Evolutionary conservation across 2,888 invertebrate species (phyloP).

Genomic region (Cerastis leucographa): DNA sequence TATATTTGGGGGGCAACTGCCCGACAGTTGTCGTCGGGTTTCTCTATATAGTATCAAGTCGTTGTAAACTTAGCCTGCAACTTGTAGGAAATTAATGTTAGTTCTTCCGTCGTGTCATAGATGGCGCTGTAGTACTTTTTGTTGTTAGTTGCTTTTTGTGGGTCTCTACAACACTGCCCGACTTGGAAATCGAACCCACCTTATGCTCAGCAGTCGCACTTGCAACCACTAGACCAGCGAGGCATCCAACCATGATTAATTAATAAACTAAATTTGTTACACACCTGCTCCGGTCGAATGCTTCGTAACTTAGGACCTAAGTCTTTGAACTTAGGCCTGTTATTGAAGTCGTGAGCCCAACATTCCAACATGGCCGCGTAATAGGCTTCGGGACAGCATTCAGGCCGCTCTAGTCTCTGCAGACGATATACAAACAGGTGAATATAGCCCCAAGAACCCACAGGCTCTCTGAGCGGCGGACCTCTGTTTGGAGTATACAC

Average conservation of each 20-base stretch:
- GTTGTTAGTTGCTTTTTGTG: no score
- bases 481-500: neutral
- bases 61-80: no score
- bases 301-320: conserved; percentile 94
- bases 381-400: conserved; percentile 98
- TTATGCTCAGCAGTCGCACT: no score
- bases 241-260: neutral
- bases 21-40: no score
- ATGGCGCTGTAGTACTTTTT: no score
- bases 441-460: neutral
- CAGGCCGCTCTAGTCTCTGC: conserved; percentile 97
- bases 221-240: neutral
- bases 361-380: conserved; percentile 98
- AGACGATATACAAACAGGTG: conserved; percentile 53
- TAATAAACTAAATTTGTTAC: conserved; percentile 4
- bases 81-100: no score
- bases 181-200: no score
- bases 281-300: conserved; percentile 96
- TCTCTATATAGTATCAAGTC: no score
- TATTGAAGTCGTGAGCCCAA: conserved; percentile 98
- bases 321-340: conserved; percentile 97
- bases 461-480: neutral
- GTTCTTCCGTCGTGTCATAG: no score
- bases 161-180: no score
- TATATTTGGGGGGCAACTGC: no score